A percentile compares a stretch with the other conserved stretches of the same genome.
Evolutionary conservation across 2,888 invertebrate species (phyloP).

Genomic region (Epinotia nisella): DNA sequence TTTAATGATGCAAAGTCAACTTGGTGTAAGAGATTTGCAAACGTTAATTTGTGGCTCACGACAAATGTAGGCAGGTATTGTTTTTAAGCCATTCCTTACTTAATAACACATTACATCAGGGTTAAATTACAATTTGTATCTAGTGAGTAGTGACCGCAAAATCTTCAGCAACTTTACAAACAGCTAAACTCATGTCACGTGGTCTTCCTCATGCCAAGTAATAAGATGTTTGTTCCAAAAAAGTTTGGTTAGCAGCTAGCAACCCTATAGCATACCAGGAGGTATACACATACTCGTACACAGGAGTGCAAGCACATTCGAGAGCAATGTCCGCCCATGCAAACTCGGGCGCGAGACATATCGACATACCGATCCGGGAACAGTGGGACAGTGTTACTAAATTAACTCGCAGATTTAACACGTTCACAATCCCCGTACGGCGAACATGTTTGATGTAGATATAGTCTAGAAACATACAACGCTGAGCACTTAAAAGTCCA

Average conservation of each 20-base stretch:
- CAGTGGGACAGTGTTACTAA: conserved; percentile 19
- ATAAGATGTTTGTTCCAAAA: too few species aligned
- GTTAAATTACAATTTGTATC: too few species aligned
- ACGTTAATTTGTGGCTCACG: neutral
- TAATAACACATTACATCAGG: too few species aligned
- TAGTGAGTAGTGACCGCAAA: too few species aligned
- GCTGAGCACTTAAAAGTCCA: too few species aligned
- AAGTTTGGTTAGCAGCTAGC: neutral
- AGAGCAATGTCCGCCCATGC: conserved; percentile 27
- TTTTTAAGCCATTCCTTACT: neutral
- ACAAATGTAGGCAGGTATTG: neutral
- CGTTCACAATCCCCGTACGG: neutral
- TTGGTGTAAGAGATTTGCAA: neutral
- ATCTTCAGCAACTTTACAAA: too few species aligned
- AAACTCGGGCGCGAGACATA: conserved; percentile 26
- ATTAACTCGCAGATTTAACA: conserved; percentile 4
- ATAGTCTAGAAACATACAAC: neutral
- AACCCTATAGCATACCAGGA: conserved; percentile 18
- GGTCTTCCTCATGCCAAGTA: too few species aligned
- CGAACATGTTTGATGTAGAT: neutral
- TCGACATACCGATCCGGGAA: conserved; percentile 23
- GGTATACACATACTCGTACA: too few species aligned
- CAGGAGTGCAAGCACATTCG: conserved; percentile 11
- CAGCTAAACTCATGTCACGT: too few species aligned
- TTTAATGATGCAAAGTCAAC: neutral